A percentile compares a stretch with the other conserved stretches of the same genome.
Evolutionary conservation across 2,113 vertebrate genomes (phyloP).

Genomic region (Prolemur simus): DNA sequence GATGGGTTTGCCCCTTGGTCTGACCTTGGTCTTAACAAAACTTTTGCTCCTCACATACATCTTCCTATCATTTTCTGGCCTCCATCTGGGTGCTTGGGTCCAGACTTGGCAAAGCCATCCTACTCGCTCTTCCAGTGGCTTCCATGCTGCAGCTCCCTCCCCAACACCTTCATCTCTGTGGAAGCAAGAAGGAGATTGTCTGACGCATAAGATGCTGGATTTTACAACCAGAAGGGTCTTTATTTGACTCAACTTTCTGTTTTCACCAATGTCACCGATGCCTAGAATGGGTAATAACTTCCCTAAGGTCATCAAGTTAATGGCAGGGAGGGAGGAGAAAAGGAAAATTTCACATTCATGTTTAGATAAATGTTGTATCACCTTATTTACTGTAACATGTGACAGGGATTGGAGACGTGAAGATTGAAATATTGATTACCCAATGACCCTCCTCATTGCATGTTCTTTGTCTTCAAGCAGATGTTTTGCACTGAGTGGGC

Average conservation of each 20-base stretch:
- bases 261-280: not conserved
- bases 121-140: not conserved
- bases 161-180: not conserved
- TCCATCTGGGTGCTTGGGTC: not conserved
- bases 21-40: not conserved
- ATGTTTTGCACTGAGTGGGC: not conserved
- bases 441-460: not conserved
- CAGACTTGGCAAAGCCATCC: not conserved
- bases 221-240: not conserved
- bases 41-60: not conserved
- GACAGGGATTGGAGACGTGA: not conserved
- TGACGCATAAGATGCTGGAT: not conserved
- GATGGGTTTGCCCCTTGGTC: not conserved
- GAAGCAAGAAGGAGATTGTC: not conserved
- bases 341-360: not conserved
- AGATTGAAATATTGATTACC: conserved; percentile 15
- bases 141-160: not conserved
- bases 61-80: not conserved
- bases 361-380: not conserved
- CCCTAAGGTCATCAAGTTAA: not conserved
- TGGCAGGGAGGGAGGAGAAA: not conserved
- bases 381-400: conserved; percentile 21
- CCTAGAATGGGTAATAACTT: not conserved
- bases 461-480: conserved; percentile 25
- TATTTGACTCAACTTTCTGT: not conserved